Evolutionary conservation across 1,140 invertebrate species (phyloP), one percentile per base, ranked within the genome.

Genomic region (Patella vulgata): DNA sequence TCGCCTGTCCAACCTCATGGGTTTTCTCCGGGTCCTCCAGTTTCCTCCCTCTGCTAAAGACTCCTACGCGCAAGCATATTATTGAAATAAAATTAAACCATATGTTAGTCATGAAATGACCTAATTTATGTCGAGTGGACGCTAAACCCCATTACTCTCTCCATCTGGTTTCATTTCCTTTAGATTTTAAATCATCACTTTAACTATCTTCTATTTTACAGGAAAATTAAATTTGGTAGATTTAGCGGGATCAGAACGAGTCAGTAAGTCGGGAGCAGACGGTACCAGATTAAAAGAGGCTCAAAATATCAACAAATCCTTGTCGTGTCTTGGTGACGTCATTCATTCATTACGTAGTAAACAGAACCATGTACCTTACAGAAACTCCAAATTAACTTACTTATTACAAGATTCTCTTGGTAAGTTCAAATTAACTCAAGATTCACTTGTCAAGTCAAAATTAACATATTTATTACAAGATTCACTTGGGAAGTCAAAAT

Each of bases 191-290:
- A n/a, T n/a, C n/a, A n/a, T n/a, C n/a, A n/a, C n/a, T n/a, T n/a
- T n/a, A n/a, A n/a, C n/a, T n/a, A n/a, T n/a, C n/a, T n/a, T n/a
- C 9, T 70, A 21, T 59, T 57, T 62, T 11, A 91, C 91, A 68
- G 96, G 96, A 14, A 98, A 98, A 83, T 86, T 98, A 28, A 95
- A 98, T 87, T 85, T 98, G 40, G 95, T 89, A 0, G 97, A 99
- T 87, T 87, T 99, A 77, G 97, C 97, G 28, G 97, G 97, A 0
- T 96, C 93, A 68, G 96, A 99, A 85, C 96, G 97, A 82, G 93
- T 98, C 59, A 92, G 91, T 30, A 91, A 95, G 74, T 96, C 95
- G 1, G 96, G 96, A 14, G 93, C 93, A 1, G 90, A 93, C 66
- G 96, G 97, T 70, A 90, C 91, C 63, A 82, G 94, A 52, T 94